Evolutionary conservation across 1,140 invertebrate species (phyloP), one percentile per base, ranked within the genome.

Genomic region (Caenorhabditis remanei): DNA sequence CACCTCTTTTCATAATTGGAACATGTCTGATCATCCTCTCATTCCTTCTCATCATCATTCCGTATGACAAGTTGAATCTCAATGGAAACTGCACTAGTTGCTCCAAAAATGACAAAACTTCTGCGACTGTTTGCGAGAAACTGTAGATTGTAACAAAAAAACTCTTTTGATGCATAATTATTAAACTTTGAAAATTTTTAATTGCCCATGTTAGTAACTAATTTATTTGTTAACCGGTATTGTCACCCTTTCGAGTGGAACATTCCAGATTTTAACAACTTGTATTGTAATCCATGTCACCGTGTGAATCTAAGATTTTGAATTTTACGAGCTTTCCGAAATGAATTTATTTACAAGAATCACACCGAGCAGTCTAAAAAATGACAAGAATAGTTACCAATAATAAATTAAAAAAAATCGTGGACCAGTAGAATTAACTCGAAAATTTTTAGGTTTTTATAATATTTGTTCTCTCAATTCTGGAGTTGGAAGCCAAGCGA

Each of bases 41-140:
- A 6, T 92, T 92, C 86, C 41, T 90, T 6, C 83, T 91, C n/a
- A 89, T 89, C 56, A 87, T 90, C 55, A 87, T 91, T 16, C 90
- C 90, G 21, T 48, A 90, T 19, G 87, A 85, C 48, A 82, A 89
- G 2, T 85, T 43, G n/a, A 79, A 50, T 8, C 8, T 79, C n/a
- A 50, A 50, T 50, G 71, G 71, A 50, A 79, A 79, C 46, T 1
- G 4, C 65, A 71, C 14, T 8, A 19, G 19, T 46, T 79, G 43
- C 71, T 50, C 19, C 8, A 79, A 79, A 50, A 50, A 50, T 50
- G 46, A 79, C 43, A 79, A 63, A 63, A 71, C 41, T 43, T n/a
- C 24, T 5, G 61, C 21, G 40, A 9, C 46, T 11, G n/a, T 41
- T 9, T 48, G 71, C 19, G 71, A 50, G 24, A 79, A 50, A 79